These are phyloP conservation scores for Agrotis exclamationis DNA, from an alignment of 2,888 invertebrate genomes.

Conservation along the genomic window DNA sequence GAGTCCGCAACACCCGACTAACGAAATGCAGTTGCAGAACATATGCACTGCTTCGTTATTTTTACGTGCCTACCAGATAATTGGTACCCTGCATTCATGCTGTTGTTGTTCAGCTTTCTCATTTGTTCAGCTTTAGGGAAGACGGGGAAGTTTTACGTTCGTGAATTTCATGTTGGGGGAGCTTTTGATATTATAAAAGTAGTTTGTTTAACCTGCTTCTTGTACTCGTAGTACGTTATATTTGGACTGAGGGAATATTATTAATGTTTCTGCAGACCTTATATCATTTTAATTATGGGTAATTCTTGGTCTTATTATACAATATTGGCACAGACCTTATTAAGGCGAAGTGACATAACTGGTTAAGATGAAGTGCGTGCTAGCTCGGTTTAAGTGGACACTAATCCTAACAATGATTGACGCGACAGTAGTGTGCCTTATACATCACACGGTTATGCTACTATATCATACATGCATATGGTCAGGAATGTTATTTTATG, in stretches of 20 bases:
- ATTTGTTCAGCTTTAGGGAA: constrained; percentile 37
- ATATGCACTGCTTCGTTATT: constrained; percentile 46
- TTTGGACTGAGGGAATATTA: background rate
- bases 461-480: constrained; percentile 4
- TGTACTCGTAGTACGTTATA: background rate
- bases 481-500: constrained; percentile 17
- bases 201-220: constrained; percentile 8
- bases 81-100: constrained; percentile 41
- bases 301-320: background rate
- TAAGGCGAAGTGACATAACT: constrained; percentile 2
- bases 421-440: constrained; percentile 4
- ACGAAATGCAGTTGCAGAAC: constrained; percentile 45
- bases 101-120: constrained; percentile 37
- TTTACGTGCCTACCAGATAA: constrained; percentile 35
- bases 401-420: constrained; percentile 34
- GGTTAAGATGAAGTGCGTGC: constrained; percentile 16
- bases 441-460: constrained; percentile 14
- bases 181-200: constrained; percentile 19
- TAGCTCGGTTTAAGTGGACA: constrained; percentile 17
- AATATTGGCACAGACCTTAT: constrained; percentile 3
- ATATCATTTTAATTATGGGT: background rate
- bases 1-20: constrained; percentile 40
- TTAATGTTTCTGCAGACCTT: background rate
- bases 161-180: constrained; percentile 15
- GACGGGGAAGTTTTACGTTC: constrained; percentile 4